Base-by-base conservation (phyloP, 2,113 vertebrate species). In the Nothobranchius kuhntae region DNA sequence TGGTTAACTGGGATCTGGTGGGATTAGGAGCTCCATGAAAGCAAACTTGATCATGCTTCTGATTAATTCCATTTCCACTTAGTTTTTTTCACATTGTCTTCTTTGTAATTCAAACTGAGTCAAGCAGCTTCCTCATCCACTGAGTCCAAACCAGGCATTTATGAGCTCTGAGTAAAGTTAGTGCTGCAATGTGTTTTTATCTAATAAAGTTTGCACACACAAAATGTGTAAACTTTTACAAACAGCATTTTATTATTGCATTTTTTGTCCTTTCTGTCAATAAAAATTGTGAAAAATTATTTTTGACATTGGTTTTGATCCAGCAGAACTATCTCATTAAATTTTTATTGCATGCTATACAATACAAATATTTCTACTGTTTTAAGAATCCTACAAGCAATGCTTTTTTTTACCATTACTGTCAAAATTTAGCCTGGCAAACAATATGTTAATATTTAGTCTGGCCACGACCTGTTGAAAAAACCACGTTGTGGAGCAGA, bases 1-100 rank as follows among this genome's bases (percentile, higher is more conserved):
- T 79, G 75, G 89, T 90, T 89, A 87, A 85, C 85, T 76, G 85
- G 76, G 79, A 87, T 90, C 77, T 78, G 68, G 73, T 73, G 63
- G 80, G 84, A 91, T 89, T 89, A 86, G 79, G 71, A 68, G 61
- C 66, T 87, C 80, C 68, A 9, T 75, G 71, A 85, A 87, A 58
- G 63, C 69, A 72, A 78, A 86, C 75, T 68, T 73, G 69, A 82
- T 82, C 68, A 52, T 76, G 59, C 81, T 72, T 60, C 71, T 65
- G 64, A 53, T 86, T 75, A 69, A 86, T 85, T 63, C 71, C 65
- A 81, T 84, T 81, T 85, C 58, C 52, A 67, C 75, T 71, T 67
- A 76, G 75, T 65, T 81, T 71, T 65, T 60, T 71, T 68, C 36
- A 56, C 10, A 57, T 68, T 76, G 24, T 57, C 57, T 60, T 40